Conservation (phyloP, 2,888 invertebrate species). For the Leptopilina syphax region DNA sequence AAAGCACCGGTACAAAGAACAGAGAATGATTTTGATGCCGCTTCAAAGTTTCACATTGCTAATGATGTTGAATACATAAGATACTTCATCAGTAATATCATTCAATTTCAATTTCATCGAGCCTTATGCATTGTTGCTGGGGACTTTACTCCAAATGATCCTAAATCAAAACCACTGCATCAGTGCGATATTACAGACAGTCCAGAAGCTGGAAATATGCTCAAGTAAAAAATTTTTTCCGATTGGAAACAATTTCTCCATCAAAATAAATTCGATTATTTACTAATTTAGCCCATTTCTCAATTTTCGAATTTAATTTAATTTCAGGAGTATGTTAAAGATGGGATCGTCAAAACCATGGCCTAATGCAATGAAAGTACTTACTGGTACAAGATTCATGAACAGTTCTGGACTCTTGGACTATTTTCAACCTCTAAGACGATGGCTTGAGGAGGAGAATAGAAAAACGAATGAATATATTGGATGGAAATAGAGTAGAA, state of each 20-base stretch:
- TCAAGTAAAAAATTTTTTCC: slow-evolving; percentile 77
- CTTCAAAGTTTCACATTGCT: slow-evolving; percentile 77
- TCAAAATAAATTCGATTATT: too few species aligned
- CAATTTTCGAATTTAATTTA: too few species aligned
- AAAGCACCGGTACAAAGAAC: slow-evolving; percentile 81
- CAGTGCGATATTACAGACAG: slow-evolving; percentile 92
- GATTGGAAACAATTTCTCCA: too few species aligned
- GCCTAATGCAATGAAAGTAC: slow-evolving; percentile 89
- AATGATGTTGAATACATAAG: slow-evolving; percentile 79
- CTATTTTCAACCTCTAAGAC: slow-evolving; percentile 87
- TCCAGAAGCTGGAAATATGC: slow-evolving; percentile 85
- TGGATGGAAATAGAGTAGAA: slow-evolving; percentile 82
- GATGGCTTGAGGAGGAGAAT: slow-evolving; percentile 87
- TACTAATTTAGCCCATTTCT: too few species aligned
- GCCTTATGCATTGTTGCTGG: slow-evolving; percentile 87
- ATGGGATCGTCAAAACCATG: slow-evolving; percentile 87
- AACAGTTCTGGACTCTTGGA: slow-evolving; percentile 87
- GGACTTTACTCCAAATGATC: slow-evolving; percentile 85
- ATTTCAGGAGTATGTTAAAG: slow-evolving; percentile 78
- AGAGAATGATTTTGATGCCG: slow-evolving; percentile 82
- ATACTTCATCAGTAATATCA: slow-evolving; percentile 86
- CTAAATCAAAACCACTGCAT: slow-evolving; percentile 83
- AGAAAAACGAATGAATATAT: slow-evolving; percentile 86
- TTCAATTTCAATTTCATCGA: slow-evolving; percentile 92
- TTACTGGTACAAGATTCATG: slow-evolving; percentile 87